Base-by-base conservation (phyloP, 1,140 invertebrate species). In the Ceratitis capitata region DNA sequence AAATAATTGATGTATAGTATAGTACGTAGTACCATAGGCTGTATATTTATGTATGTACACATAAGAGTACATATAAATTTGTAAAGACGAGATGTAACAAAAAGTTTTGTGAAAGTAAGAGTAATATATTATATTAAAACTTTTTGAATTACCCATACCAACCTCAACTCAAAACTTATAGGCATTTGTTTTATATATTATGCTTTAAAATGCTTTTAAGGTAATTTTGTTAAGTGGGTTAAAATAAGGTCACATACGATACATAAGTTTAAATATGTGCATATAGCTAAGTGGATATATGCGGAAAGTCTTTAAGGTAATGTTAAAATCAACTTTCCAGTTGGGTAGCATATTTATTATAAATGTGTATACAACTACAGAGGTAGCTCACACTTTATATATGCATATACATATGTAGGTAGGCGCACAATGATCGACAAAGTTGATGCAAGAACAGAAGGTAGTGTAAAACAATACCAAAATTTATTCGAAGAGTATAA, bases 381-480 rank as follows among this genome's bases (percentile, higher is more conserved):
- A 6, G 19, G 14, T 35, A 32, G 29, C 9, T 19, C 29, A 32
- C 6, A 6, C 29, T 64, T 23, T 64, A 7, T 10, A 61, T 64
- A 74, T 39, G 19, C 9, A 42, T 39, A 42, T 74, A 42, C 64
- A 42, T 74, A n/a, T 42, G 4, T 42, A 47, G 6, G 39, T 78
- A 42, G 16, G 69, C 19, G 4, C 19, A 19, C 19, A 49, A 9
- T 9, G n/a, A 26, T 12, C n/a, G 16, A 26, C 45, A 2, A 45
- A 78, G 39, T 47, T 78, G 69, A 9, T 47, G 19, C 69, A 78
- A 78, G 69, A 78, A 78, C 39, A 7, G 26, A 78, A 78, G 42
- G 19, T 78, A 42, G 7, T 26, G 69, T 32, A 78, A 78, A 78
- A 78, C n/a, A 35, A 12, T 78, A 45, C 16, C 35, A 45, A 78